Conservation (phyloP, 1,140 invertebrate genomes). For the Sitophilus oryzae region DNA sequence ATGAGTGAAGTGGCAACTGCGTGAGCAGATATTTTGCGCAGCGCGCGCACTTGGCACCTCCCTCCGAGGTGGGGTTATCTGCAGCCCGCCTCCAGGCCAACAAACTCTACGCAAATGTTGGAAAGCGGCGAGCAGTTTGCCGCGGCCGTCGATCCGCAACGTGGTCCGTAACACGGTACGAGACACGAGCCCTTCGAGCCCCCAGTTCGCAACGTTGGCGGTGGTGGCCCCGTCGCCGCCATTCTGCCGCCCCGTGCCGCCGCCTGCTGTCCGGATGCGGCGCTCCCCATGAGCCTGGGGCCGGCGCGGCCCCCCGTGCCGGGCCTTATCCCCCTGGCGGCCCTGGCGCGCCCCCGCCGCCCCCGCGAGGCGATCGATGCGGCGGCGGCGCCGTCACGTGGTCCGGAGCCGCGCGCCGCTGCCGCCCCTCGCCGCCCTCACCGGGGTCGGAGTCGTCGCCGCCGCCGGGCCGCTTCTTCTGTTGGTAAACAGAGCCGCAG, state of each 20-base stretch:
- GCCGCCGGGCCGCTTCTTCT: conserved; percentile 40
- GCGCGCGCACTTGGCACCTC: conserved; percentile 14
- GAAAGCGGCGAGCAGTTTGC: background rate
- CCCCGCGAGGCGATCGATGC: conserved; percentile 36
- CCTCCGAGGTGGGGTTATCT: background rate
- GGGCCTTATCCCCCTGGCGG: conserved; percentile 42
- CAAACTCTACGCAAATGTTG: background rate
- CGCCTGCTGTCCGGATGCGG: conserved; percentile 10
- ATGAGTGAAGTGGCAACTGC: too few relatives aligned
- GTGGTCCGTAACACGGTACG: too few relatives aligned
- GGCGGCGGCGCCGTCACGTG: conserved; percentile 39
- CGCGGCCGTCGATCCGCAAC: background rate
- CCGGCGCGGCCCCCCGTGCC: conserved; percentile 40
- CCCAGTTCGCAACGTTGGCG: background rate
- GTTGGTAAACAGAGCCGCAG: conserved; percentile 41
- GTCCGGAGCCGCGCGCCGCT: conserved; percentile 39
- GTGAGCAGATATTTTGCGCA: conserved; percentile 19
- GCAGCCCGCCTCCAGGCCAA: background rate
- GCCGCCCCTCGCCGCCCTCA: conserved; percentile 36
- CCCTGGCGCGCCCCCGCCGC: conserved; percentile 39
- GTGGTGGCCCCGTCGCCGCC: background rate
- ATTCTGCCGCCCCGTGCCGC: conserved; percentile 14
- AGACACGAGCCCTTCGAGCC: too few relatives aligned
- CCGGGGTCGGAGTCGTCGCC: conserved; percentile 38
- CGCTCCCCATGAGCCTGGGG: conserved; percentile 39